Evolutionary conservation across 2,113 vertebrate genomes (phyloP).

Genomic region (Dasyurus viverrinus): DNA sequence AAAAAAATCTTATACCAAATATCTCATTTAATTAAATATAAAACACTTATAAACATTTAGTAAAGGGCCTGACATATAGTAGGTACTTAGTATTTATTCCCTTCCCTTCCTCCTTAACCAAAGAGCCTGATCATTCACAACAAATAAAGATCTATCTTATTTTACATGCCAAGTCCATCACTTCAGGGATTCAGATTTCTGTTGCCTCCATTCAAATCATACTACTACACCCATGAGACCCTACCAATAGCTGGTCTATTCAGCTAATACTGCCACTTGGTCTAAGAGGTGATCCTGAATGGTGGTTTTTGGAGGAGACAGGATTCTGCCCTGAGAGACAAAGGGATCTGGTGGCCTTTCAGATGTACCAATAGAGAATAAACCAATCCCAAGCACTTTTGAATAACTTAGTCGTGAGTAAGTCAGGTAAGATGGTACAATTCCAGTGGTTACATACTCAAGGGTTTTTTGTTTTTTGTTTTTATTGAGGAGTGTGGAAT

Average conservation of each 20-base stretch:
- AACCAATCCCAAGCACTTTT: background rate
- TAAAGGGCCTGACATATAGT: background rate
- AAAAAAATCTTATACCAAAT: background rate
- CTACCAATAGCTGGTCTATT: background rate
- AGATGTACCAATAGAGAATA: background rate
- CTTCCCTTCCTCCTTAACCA: background rate
- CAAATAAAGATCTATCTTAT: background rate
- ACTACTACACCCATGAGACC: background rate
- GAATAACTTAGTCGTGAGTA: background rate
- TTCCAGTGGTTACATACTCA: background rate
- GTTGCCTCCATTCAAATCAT: background rate
- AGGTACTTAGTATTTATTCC: background rate
- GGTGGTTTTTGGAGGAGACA: background rate
- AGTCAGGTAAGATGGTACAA: background rate
- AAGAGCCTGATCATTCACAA: background rate
- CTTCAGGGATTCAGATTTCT: background rate
- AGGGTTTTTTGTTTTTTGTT: background rate
- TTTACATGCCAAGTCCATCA: background rate
- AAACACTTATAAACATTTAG: background rate
- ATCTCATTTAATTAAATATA: background rate
- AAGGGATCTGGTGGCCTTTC: background rate
- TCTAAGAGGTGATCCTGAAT: background rate
- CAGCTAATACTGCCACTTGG: background rate
- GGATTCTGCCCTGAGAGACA: background rate
- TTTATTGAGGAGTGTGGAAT: background rate